phyloP scores from a whole-genome alignment of 2,113 vertebrate species.

The Pardalotus punctatus region DNA sequence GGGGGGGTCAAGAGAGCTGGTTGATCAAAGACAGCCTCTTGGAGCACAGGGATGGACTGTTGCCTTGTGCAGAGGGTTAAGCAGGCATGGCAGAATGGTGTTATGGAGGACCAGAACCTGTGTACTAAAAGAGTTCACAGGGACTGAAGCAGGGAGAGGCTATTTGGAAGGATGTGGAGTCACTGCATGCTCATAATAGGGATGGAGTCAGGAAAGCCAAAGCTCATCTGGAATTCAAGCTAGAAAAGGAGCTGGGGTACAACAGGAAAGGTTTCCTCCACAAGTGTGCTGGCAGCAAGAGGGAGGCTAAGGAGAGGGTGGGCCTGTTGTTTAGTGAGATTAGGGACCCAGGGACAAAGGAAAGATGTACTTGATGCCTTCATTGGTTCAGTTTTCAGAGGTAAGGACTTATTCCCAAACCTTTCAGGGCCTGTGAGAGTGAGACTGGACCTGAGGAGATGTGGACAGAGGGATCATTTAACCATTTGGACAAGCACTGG shows the following conservation, averaged over 20 bases:
- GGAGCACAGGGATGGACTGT: background rate
- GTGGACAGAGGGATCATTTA: background rate
- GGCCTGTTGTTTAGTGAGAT: background rate
- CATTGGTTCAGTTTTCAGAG: background rate
- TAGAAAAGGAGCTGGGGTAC: background rate
- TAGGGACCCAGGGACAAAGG: background rate
- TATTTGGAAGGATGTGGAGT: background rate
- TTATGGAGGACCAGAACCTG: background rate
- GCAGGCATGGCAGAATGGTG: background rate
- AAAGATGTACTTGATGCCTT: background rate
- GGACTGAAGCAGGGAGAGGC: background rate
- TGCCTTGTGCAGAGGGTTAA: background rate
- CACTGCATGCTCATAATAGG: background rate
- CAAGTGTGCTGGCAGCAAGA: background rate
- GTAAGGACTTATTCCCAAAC: background rate
- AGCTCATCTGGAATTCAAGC: background rate
- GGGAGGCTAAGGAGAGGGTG: background rate
- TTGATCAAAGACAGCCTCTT: background rate
- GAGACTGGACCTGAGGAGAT: background rate
- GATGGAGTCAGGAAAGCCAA: background rate
- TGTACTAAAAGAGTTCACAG: background rate
- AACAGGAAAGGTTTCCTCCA: fast-evolving
- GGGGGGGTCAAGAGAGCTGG: background rate
- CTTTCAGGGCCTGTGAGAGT: background rate
- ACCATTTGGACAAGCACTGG: background rate